Conservation (phyloP, 1,140 invertebrate species). For the Pomphorhynchus laevis region DNA sequence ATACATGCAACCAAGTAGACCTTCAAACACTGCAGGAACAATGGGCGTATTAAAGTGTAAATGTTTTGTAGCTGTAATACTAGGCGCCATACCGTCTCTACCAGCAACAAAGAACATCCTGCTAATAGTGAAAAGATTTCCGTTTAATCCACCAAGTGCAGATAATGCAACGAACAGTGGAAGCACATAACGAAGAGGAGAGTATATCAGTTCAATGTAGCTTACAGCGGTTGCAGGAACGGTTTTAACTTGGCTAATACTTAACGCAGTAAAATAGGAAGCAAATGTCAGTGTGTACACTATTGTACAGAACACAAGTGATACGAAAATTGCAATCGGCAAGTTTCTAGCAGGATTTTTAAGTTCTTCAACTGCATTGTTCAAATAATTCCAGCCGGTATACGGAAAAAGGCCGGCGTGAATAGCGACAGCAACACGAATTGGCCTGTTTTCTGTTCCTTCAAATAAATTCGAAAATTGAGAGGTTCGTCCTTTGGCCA, state of each 20-base stretch:
- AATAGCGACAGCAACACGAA: not conserved
- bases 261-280: not conserved
- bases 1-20: not conserved
- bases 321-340: not conserved
- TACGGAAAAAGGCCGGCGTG: not conserved
- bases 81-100: slow-evolving; percentile 6
- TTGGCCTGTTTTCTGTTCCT: not conserved
- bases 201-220: not conserved
- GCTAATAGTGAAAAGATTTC: not conserved
- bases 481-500: not conserved
- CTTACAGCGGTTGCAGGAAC: not conserved
- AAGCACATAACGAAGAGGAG: not conserved
- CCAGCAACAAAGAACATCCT: slow-evolving; percentile 9
- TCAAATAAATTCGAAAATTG: not conserved
- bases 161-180: not conserved
- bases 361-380: not conserved
- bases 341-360: not conserved
- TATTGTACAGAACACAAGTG: not conserved
- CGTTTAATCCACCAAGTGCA: not conserved
- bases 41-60: slow-evolving; percentile 6
- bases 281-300: not conserved
- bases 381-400: not conserved
- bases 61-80: slow-evolving; percentile 2
- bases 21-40: not conserved
- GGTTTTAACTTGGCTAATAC: not conserved